A percentile compares a stretch with the other conserved stretches of the same genome.
Evolutionary conservation across 2,888 invertebrate species (phyloP).

Genomic region (Corythucha ciliata): DNA sequence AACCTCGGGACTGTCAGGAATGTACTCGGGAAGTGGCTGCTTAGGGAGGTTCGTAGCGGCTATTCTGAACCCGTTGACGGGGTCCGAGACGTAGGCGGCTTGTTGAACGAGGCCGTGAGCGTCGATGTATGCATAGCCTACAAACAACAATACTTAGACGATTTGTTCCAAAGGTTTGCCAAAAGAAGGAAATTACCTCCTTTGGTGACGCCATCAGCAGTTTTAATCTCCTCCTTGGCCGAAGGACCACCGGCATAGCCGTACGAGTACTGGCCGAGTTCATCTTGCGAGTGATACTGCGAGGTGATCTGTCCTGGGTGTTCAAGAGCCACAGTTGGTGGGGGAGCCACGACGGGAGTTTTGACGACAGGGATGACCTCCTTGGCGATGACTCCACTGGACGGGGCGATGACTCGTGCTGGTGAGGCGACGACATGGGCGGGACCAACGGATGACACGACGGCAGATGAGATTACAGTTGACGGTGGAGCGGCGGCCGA

Average conservation of each 20-base stretch:
- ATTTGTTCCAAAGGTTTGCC: no score
- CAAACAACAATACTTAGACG: no score
- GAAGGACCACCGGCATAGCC: slow-evolving; percentile 56
- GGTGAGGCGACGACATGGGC: not conserved
- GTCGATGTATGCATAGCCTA: slow-evolving; percentile 60
- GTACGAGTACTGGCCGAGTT: slow-evolving; percentile 49
- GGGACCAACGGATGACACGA: not conserved
- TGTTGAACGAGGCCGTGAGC: slow-evolving; percentile 54
- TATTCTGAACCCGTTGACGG: slow-evolving; percentile 54
- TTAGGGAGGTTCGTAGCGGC: slow-evolving; percentile 53
- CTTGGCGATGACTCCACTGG: slow-evolving; percentile 37
- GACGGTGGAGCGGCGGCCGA: slow-evolving; percentile 2
- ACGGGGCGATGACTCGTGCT: slow-evolving; percentile 46
- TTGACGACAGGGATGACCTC: not conserved
- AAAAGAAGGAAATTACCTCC: slow-evolving; percentile 43
- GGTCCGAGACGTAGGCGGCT: slow-evolving; percentile 55
- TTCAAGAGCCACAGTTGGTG: slow-evolving; percentile 40
- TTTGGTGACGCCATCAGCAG: slow-evolving; percentile 50
- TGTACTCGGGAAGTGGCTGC: slow-evolving; percentile 30
- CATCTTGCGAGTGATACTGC: slow-evolving; percentile 53
- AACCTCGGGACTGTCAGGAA: slow-evolving; percentile 42
- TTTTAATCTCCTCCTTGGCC: slow-evolving; percentile 52
- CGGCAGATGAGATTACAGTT: not conserved
- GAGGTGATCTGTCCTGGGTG: slow-evolving; percentile 36
- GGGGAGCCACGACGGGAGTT: slow-evolving; percentile 12